Base-by-base conservation (phyloP, 1,140 invertebrate genomes). In the Caerostris darwini region DNA sequence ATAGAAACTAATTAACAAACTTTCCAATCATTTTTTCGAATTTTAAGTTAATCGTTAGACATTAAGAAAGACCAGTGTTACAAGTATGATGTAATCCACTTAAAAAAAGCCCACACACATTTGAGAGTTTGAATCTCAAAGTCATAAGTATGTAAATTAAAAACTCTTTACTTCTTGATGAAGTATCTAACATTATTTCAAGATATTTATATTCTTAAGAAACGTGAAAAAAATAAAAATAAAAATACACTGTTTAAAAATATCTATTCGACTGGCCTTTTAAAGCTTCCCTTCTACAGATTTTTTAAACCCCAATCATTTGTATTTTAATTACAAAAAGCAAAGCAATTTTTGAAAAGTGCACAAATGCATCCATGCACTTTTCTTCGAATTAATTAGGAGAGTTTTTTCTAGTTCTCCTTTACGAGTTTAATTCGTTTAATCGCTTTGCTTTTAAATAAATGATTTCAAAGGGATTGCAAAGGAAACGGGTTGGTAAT, bases 361-460 rank as follows among this genome's bases (percentile, higher is more conserved):
- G n/a, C 17, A 58, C 3, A 57, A 54, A 83, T 83, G 57, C 82
- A 83, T 83, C 19, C 50, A 81, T 67, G 50, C 71, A 53, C 71
- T 58, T 83, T 56, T 12, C 54, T 83, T 56, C 14, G 54, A 83
- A 83, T 83, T 83, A 83, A 83, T 83, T 83, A 57, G 34, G 57
- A n/a, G 12, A 19, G 8, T 77, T 71, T 82, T 57, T 57, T 14
- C 54, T 56, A 50, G 5, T 82, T 83, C 10, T 83, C 54, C 54
- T 83, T 56, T 56, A 19, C 19, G 6, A 53, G 19, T 83, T 83
- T 83, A 83, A 83, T 83, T 83, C 57, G 82, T 34, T 83, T 83
- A 83, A 83, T 83, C 82, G 82, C 57, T 83, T 83, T 53, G 82
- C 82, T 83, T 34, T 83, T 83, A 83, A 83, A 83, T 83, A 83